Conservation (phyloP, 2,888 invertebrate genomes). For the Hemaris fuciformis region DNA sequence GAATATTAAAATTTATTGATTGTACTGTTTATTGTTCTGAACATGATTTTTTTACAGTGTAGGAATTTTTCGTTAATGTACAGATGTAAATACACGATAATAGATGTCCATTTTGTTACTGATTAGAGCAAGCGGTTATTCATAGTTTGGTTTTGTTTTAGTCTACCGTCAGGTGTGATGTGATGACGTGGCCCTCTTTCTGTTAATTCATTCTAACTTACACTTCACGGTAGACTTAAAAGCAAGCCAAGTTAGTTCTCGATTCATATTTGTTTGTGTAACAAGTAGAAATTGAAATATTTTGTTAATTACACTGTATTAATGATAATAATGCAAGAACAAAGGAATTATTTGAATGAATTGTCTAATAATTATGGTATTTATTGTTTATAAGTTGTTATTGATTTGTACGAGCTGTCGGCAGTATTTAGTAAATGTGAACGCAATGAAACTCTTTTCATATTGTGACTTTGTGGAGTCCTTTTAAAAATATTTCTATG, state of each 20-base stretch:
- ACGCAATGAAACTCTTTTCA: slow-evolving; percentile 71
- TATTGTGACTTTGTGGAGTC: slow-evolving; percentile 78
- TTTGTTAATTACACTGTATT: not conserved
- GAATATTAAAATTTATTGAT: slow-evolving; percentile 67
- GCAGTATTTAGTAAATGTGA: slow-evolving; percentile 73
- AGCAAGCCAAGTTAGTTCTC: not conserved
- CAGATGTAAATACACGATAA: slow-evolving; percentile 71
- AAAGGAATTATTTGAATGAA: slow-evolving; percentile 70
- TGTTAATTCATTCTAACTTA: not conserved
- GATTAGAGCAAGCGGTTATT: slow-evolving; percentile 39
- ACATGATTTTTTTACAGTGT: slow-evolving; percentile 66
- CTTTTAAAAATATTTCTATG: slow-evolving; percentile 79
- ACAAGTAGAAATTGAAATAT: slow-evolving; percentile 11
- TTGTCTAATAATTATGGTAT: slow-evolving; percentile 73
- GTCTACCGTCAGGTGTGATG: slow-evolving; percentile 1
- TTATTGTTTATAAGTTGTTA: slow-evolving; percentile 77
- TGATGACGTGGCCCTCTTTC: not conserved
- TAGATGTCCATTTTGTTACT: slow-evolving; percentile 68
- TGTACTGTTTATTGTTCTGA: slow-evolving; percentile 73
- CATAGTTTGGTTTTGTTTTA: slow-evolving; percentile 17
- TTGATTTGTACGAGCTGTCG: slow-evolving; percentile 69
- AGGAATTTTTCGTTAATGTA: slow-evolving; percentile 70
- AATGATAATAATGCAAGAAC: slow-evolving; percentile 10
- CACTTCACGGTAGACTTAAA: not conserved
- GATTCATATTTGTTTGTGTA: not conserved